A percentile compares a stretch with the other conserved stretches of the same genome.
phyloP scores from a whole-genome alignment of 2,797 vertebrate genomes.

The Ctenopoma kingsleyae region DNA sequence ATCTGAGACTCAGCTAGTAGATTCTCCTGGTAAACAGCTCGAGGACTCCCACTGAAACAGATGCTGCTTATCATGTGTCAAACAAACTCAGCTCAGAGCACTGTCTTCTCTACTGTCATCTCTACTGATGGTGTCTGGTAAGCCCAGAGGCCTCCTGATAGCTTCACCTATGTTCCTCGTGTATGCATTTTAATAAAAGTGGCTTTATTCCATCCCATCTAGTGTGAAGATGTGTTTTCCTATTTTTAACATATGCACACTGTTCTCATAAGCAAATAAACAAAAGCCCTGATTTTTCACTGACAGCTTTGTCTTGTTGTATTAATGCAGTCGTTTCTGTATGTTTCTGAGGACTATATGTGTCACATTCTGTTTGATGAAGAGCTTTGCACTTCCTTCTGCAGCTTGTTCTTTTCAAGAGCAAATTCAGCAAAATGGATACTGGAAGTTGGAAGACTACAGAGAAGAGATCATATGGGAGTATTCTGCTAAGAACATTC shows the following conservation, averaged over 20 bases:
- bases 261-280: constrained; percentile 42
- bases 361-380: constrained; percentile 39
- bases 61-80: constrained; percentile 45
- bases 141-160: constrained; percentile 25
- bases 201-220: constrained; percentile 1
- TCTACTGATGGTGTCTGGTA: constrained; percentile 24
- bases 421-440: neutral
- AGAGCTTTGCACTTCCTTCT: constrained; percentile 19
- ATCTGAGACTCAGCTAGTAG: constrained; percentile 1
- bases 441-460: neutral
- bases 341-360: constrained; percentile 19
- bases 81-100: constrained; percentile 33
- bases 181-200: neutral
- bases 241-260: constrained; percentile 8
- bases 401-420: constrained; percentile 23
- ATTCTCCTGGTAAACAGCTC: constrained; percentile 36
- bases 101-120: constrained; percentile 19
- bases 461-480: neutral
- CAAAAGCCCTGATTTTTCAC: constrained; percentile 11
- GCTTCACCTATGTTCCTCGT: neutral
- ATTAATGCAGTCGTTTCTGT: constrained; percentile 13
- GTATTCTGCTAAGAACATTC: neutral
- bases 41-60: constrained; percentile 29
- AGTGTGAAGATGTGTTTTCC: constrained; percentile 1
- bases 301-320: neutral